These are phyloP conservation scores for Cebidichthys violaceus DNA, from an alignment of 2,113 vertebrate genomes.

Conservation along the genomic window DNA sequence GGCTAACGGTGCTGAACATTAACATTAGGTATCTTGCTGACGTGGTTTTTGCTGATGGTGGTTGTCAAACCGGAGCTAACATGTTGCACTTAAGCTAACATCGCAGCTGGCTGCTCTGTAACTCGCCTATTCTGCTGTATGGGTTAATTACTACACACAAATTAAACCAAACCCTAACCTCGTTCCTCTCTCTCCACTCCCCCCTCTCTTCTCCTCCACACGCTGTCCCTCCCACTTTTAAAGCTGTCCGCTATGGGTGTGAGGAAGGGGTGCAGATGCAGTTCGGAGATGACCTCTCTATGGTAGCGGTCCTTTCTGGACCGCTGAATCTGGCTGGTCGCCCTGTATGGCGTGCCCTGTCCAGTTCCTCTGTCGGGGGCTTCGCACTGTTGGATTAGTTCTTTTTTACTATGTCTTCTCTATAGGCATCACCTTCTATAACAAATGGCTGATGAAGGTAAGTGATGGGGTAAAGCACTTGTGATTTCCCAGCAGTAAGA, in stretches of 20 bases:
- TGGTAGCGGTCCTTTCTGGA: slow-evolving; percentile 37
- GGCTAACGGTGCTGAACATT: background rate
- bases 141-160: background rate
- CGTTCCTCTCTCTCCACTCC: background rate
- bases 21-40: background rate
- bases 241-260: background rate
- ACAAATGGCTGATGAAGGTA: slow-evolving; percentile 95
- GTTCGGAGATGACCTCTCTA: slow-evolving; percentile 31
- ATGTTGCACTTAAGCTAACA: background rate
- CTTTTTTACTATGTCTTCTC: slow-evolving; percentile 93
- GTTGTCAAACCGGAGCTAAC: background rate
- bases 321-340: slow-evolving; percentile 16
- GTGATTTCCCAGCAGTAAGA: background rate
- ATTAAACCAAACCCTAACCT: background rate
- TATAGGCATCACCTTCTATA: slow-evolving; percentile 95
- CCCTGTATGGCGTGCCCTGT: slow-evolving; percentile 75
- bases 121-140: too few relatives aligned
- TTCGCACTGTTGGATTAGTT: slow-evolving; percentile 85
- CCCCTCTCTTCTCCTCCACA: background rate
- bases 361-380: slow-evolving; percentile 82
- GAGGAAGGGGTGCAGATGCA: background rate
- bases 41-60: background rate
- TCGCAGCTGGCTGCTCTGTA: background rate
- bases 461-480: background rate
- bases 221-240: background rate